These are phyloP conservation scores for Balaenoptera acutorostrata DNA, from an alignment of 2,113 vertebrate species.

Conservation along the genomic window DNA sequence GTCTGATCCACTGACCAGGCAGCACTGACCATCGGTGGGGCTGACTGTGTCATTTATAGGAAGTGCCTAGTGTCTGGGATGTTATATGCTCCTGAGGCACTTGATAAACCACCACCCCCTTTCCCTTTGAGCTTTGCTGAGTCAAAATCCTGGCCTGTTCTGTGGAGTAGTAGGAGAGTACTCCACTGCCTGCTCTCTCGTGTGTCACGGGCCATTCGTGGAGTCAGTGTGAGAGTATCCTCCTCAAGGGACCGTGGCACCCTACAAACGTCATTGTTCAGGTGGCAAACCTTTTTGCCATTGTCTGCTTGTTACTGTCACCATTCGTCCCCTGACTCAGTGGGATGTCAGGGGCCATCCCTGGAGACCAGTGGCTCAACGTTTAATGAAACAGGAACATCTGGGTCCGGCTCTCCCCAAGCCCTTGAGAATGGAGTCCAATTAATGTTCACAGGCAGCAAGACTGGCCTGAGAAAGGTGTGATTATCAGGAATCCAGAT, in stretches of 20 bases:
- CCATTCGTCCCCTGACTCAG: too few relatives aligned
- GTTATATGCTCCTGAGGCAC: not conserved
- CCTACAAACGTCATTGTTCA: not conserved
- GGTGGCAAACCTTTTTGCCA: not conserved
- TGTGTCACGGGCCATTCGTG: fast-evolving
- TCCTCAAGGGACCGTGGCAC: not conserved
- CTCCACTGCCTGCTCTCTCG: not conserved
- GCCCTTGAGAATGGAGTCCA: not conserved
- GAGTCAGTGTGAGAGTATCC: not conserved
- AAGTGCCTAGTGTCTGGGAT: not conserved
- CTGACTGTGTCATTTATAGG: not conserved
- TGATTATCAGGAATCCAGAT: not conserved
- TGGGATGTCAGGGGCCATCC: not conserved
- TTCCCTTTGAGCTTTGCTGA: not conserved
- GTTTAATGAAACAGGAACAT: not conserved
- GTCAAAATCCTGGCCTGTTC: not conserved
- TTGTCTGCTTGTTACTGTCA: not conserved
- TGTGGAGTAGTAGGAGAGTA: too few relatives aligned
- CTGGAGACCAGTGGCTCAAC: not conserved
- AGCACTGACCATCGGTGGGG: too few relatives aligned
- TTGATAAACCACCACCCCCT: not conserved
- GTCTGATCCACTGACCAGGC: not conserved
- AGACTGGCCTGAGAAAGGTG: not conserved
- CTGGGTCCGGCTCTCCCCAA: not conserved
- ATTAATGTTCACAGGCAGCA: not conserved